Conservation (phyloP, 2,113 vertebrate species). For the Phalacrocorax pelagicus region DNA sequence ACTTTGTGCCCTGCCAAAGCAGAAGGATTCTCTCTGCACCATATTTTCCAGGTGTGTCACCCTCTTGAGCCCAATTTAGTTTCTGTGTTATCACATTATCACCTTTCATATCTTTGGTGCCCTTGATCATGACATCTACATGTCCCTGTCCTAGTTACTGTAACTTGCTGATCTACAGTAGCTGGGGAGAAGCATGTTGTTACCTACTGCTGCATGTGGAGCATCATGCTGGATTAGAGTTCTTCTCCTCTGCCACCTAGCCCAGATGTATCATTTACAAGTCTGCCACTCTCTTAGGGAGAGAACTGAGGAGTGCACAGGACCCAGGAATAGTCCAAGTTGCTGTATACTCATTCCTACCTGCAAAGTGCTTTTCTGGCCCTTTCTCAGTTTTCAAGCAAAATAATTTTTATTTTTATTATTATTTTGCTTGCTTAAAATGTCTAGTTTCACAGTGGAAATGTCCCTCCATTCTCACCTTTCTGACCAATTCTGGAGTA, state of each 20-base stretch:
- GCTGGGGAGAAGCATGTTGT: background rate
- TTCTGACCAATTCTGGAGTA: background rate
- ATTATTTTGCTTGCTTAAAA: background rate
- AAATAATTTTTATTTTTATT: background rate
- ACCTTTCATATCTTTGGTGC: background rate
- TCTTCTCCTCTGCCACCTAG: background rate
- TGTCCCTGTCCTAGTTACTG: background rate
- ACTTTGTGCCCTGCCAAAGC: conserved; percentile 13
- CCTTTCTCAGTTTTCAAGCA: background rate
- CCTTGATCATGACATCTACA: background rate
- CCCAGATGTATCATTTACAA: background rate
- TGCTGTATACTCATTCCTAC: background rate
- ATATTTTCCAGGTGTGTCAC: background rate
- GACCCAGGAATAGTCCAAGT: background rate
- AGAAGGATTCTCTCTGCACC: background rate
- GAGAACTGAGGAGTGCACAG: background rate
- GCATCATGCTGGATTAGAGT: background rate
- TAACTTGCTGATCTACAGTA: background rate
- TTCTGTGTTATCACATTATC: background rate
- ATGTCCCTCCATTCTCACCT: background rate
- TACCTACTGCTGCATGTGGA: background rate
- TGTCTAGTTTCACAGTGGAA: background rate
- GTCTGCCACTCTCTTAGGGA: background rate
- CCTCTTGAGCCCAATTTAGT: background rate
- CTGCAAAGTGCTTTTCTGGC: background rate